These are phyloP conservation scores for Stenodera caucasica DNA, from an alignment of 2,888 invertebrate species.

Conservation along the genomic window DNA sequence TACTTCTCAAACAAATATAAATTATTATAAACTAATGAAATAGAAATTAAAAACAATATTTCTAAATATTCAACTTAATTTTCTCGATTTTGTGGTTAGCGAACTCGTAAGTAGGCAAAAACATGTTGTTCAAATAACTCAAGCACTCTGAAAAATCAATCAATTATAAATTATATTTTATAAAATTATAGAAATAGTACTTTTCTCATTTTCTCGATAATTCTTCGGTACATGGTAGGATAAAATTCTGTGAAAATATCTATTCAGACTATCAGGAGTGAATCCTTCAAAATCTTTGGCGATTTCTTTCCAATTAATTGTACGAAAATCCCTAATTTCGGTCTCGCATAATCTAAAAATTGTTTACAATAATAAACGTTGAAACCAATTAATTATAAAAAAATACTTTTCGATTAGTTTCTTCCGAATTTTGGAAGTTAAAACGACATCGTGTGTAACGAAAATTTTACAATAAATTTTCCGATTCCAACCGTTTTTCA, in stretches of 20 bases:
- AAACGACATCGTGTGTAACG: slow-evolving; percentile 14
- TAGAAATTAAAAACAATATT: not conserved
- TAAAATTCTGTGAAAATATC: slow-evolving; percentile 25
- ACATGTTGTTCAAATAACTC: slow-evolving; percentile 8
- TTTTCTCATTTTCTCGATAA: slow-evolving; percentile 21
- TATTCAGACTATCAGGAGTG: slow-evolving; percentile 30
- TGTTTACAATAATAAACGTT: not conserved
- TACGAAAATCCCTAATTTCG: slow-evolving; percentile 34
- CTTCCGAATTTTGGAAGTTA: slow-evolving; percentile 18
- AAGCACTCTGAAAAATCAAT: slow-evolving; percentile 33
- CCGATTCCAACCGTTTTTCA: slow-evolving; percentile 32
- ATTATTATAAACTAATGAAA: too few species aligned
- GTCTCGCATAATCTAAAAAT: slow-evolving; percentile 33
- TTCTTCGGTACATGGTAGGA: slow-evolving; percentile 26
- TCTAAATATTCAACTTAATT: not conserved
- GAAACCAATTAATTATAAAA: slow-evolving; percentile 26
- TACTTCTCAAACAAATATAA: too few species aligned
- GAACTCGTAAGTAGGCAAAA: not conserved
- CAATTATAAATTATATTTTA: not conserved
- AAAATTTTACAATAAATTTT: slow-evolving; percentile 37
- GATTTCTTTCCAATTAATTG: slow-evolving; percentile 36
- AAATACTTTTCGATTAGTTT: slow-evolving; percentile 22
- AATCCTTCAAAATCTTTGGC: slow-evolving; percentile 35
- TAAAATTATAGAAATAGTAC: slow-evolving; percentile 20
- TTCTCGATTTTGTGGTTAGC: not conserved